Conservation (phyloP, 2,888 invertebrate genomes). For the Brachynemurus nebulosus region DNA sequence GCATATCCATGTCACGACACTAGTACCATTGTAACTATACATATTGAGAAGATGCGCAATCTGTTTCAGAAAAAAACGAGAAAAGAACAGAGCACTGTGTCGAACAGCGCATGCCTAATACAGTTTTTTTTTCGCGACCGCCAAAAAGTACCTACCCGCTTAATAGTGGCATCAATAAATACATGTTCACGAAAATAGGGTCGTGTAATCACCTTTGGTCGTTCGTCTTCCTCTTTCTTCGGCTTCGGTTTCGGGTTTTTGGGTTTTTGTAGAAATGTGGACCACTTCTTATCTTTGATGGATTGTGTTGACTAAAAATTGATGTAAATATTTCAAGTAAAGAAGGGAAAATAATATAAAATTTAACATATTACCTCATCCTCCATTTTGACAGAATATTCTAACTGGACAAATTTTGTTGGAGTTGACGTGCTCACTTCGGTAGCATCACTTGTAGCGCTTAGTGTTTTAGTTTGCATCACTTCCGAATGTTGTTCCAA, state of each 20-base stretch:
- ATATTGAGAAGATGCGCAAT: too few species aligned
- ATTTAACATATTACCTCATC: background rate
- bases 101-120: background rate
- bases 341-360: too few species aligned
- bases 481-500: background rate
- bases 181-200: constrained; percentile 4
- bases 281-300: constrained; percentile 48
- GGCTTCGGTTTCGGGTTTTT: constrained; percentile 46
- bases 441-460: background rate
- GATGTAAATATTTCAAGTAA: too few species aligned
- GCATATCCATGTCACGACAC: too few species aligned
- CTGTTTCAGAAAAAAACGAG: too few species aligned
- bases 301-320: too few species aligned
- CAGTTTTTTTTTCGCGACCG: background rate
- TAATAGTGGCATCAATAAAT: background rate
- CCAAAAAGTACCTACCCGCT: constrained; percentile 8
- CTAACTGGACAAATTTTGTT: background rate
- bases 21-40: too few species aligned
- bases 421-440: background rate
- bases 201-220: constrained; percentile 20
- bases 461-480: background rate
- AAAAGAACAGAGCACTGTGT: background rate
- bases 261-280: constrained; percentile 64
- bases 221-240: constrained; percentile 22
- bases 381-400: constrained; percentile 2